phyloP scores from a whole-genome alignment of 2,113 vertebrate genomes.

The Corythaixoides concolor region DNA sequence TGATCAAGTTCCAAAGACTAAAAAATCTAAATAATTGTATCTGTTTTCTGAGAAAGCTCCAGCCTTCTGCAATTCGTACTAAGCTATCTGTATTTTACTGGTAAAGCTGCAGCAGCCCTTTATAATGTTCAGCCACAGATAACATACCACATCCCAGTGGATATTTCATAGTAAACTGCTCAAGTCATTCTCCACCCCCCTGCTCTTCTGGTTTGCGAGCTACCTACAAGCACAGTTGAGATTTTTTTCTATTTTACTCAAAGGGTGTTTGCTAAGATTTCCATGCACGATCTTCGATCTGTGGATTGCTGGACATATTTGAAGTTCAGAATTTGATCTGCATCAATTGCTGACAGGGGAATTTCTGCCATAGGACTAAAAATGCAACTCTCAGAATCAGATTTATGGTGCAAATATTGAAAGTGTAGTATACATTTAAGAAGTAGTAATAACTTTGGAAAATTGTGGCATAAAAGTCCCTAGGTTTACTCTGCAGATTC shows the following conservation, averaged over 20 bases:
- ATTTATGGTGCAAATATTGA: not conserved
- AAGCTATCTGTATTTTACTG: not conserved
- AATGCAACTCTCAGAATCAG: not conserved
- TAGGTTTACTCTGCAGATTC: not conserved
- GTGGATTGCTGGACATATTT: not conserved
- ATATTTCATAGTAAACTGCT: constrained; percentile 10
- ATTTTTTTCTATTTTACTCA: not conserved
- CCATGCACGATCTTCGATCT: not conserved
- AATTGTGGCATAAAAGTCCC: not conserved
- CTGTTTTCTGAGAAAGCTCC: not conserved
- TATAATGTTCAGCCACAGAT: not conserved
- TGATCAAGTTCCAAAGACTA: not conserved
- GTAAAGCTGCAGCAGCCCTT: not conserved
- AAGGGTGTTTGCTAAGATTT: not conserved
- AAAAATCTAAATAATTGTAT: not conserved
- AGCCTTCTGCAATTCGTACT: not conserved
- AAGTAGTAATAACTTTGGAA: not conserved
- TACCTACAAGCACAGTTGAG: not conserved
- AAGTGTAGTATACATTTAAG: not conserved
- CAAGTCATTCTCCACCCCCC: not conserved
- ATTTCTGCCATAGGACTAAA: constrained; percentile 4
- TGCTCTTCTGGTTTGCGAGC: not conserved
- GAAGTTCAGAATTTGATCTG: constrained; percentile 11
- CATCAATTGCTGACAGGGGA: not conserved
- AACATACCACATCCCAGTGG: not conserved